Percentiles rank a stretch among this genome's conserved stretches.
phyloP scores from a whole-genome alignment of 2,888 invertebrate species.

The Megaustenia siamemsis region DNA sequence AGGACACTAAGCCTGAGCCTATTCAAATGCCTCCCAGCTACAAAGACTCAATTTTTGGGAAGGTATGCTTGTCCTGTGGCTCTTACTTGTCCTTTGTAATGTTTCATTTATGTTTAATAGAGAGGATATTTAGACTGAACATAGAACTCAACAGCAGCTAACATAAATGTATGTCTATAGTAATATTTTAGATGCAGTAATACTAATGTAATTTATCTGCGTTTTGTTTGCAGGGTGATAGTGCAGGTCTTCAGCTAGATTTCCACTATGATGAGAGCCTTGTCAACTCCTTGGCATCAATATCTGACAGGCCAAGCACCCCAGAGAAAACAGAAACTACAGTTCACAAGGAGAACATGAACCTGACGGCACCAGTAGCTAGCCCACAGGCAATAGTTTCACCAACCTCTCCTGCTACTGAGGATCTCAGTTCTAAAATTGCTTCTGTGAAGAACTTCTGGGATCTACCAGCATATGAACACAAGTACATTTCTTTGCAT shows the following conservation, averaged over 20 bases:
- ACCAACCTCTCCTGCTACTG: conserved; percentile 85
- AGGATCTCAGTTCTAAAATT: conserved; percentile 95
- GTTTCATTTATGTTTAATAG: too few relatives aligned
- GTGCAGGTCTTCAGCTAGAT: conserved; percentile 87
- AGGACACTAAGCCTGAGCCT: conserved; percentile 69
- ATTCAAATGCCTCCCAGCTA: conserved; percentile 79
- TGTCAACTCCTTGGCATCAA: conserved; percentile 40
- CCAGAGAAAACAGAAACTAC: conserved; percentile 42
- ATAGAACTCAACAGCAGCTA: too few relatives aligned
- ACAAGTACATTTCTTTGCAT: too few relatives aligned
- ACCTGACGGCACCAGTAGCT: conserved; percentile 41
- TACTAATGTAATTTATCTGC: too few relatives aligned
- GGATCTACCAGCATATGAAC: conserved; percentile 75
- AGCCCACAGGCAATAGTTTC: conserved; percentile 59
- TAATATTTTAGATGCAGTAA: too few relatives aligned
- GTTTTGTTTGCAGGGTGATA: conserved; percentile 33
- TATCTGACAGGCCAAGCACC: conserved; percentile 45
- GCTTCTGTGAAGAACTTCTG: conserved; percentile 92
- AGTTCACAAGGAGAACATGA: conserved; percentile 47
- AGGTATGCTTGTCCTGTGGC: conserved; percentile 55
- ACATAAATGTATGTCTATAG: too few relatives aligned
- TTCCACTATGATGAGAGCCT: conserved; percentile 87
- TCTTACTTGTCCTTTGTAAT: neutral
- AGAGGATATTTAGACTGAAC: too few relatives aligned
- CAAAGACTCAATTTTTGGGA: conserved; percentile 71